Evolutionary conservation across 2,888 invertebrate species (phyloP).

Genomic region (Empis stercorea): DNA sequence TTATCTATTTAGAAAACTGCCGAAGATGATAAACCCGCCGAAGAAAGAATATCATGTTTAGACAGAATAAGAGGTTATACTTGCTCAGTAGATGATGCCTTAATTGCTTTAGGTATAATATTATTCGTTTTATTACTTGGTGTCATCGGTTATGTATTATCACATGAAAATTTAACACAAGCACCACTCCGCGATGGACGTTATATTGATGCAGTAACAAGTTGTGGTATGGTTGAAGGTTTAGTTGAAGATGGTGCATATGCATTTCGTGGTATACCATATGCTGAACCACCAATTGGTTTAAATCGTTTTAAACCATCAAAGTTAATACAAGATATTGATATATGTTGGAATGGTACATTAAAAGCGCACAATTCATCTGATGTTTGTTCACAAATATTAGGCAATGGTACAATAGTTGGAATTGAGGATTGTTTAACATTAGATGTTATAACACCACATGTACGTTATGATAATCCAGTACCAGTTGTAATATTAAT

Average conservation of each 20-base stretch:
- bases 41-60: slow-evolving; percentile 37
- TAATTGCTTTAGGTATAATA: slow-evolving; percentile 44
- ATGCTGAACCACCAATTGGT: slow-evolving; percentile 58
- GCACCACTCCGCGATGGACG: slow-evolving; percentile 59
- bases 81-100: slow-evolving; percentile 48
- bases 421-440: slow-evolving; percentile 74
- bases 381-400: slow-evolving; percentile 55
- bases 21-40: slow-evolving; percentile 20
- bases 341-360: slow-evolving; percentile 70
- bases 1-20: slow-evolving; percentile 20
- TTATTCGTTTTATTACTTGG: slow-evolving; percentile 47
- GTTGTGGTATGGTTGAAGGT: slow-evolving; percentile 70
- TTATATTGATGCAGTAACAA: slow-evolving; percentile 57
- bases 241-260: slow-evolving; percentile 63
- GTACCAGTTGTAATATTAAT: slow-evolving; percentile 73
- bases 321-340: slow-evolving; percentile 49
- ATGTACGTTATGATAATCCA: slow-evolving; percentile 63
- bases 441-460: slow-evolving; percentile 70
- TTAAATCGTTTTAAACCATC: slow-evolving; percentile 59
- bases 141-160: slow-evolving; percentile 49
- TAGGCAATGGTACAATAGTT: slow-evolving; percentile 49
- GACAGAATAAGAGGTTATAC: slow-evolving; percentile 51
- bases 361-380: slow-evolving; percentile 52
- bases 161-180: slow-evolving; percentile 42
- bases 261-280: slow-evolving; percentile 72